Conservation (phyloP, 2,797 vertebrate genomes). For the Anabacerthia variegaticeps region DNA sequence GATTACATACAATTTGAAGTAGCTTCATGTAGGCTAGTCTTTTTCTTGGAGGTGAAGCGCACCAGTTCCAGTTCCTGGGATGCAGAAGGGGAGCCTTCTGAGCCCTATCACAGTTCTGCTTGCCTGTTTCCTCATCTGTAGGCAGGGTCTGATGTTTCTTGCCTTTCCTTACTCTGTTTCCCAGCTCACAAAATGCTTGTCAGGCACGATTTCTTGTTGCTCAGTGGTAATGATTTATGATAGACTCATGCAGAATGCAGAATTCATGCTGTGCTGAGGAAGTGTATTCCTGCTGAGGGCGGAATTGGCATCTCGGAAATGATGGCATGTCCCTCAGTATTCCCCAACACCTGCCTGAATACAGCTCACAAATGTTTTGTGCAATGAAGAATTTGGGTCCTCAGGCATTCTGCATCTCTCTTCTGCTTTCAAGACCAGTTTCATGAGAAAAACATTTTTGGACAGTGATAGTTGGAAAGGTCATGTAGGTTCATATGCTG, state of each 20-base stretch:
- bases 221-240: not conserved
- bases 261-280: not conserved
- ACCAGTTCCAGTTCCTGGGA: not conserved
- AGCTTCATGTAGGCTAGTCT: not conserved
- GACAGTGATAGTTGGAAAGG: not conserved
- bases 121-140: not conserved
- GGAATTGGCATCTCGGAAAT: not conserved
- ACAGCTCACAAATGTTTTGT: not conserved
- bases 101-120: not conserved
- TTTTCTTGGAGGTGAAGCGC: not conserved
- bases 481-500: not conserved
- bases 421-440: not conserved
- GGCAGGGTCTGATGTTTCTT: not conserved
- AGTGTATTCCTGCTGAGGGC: not conserved
- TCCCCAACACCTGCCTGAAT: not conserved
- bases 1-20: not conserved
- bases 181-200: not conserved
- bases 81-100: not conserved
- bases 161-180: not conserved
- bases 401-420: not conserved
- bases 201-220: not conserved
- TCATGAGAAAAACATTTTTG: not conserved
- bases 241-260: not conserved
- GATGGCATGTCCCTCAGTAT: not conserved
- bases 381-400: not conserved